A percentile compares a stretch with the other conserved stretches of the same genome.
These are phyloP conservation scores for Babylonia areolata DNA, from an alignment of 1,140 invertebrate genomes.

Conservation along the genomic window DNA sequence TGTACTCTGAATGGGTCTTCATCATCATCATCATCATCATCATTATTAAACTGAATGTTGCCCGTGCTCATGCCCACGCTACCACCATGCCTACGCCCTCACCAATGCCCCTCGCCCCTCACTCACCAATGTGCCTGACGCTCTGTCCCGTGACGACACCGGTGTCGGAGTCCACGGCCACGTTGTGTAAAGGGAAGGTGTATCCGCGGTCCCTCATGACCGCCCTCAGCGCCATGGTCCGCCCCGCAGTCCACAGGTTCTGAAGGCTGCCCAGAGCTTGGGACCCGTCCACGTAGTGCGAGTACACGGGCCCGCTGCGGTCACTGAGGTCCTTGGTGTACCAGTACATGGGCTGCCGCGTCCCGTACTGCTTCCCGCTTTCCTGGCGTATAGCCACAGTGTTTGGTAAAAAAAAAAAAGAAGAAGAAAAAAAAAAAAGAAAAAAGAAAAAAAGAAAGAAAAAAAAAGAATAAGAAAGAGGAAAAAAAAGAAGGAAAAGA, in stretches of 20 bases:
- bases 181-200: constrained; percentile 44
- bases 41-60: too few relatives aligned
- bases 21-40: too few relatives aligned
- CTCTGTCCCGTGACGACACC: constrained; percentile 45
- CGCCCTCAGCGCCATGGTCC: constrained; percentile 30
- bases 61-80: too few relatives aligned
- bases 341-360: constrained; percentile 40
- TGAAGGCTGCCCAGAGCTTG: constrained; percentile 11
- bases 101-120: neutral
- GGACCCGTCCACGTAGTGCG: constrained; percentile 41
- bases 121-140: constrained; percentile 40
- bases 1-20: too few relatives aligned
- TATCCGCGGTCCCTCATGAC: constrained; percentile 45
- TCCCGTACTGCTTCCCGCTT: neutral
- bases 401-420: too few relatives aligned
- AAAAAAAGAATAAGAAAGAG: too few relatives aligned
- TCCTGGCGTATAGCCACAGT: too few relatives aligned
- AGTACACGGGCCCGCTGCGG: constrained; percentile 34
- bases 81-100: too few relatives aligned
- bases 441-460: too few relatives aligned
- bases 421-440: too few relatives aligned
- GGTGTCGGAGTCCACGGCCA: constrained; percentile 35
- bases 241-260: constrained; percentile 25
- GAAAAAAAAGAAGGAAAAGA: too few relatives aligned
- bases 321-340: constrained; percentile 34